Evolutionary conservation across 2,888 invertebrate genomes (phyloP), one percentile per base, ranked within the genome.

Genomic region (Habroteleia sp.): DNA sequence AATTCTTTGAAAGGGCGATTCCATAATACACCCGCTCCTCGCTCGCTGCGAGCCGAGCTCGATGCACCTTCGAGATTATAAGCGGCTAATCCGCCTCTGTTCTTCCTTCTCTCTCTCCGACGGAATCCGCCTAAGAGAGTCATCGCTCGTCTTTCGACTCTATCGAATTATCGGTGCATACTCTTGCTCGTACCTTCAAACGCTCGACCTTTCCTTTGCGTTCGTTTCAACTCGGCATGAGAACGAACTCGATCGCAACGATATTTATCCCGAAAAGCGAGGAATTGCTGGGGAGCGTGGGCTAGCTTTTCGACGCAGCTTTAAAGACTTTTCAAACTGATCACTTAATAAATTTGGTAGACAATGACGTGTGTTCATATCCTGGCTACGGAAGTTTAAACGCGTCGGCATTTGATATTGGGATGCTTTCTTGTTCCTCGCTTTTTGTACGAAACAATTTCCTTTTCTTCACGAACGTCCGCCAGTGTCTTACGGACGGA

Each of bases 1-100:
- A 63, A 76, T 76, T 73, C 72, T 68, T 71, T 66, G 60, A 66
- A 60, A 68, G 39, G 31, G 60, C 60, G 65, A 69, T 71, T 74
- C 68, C 63, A 63, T 63, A 68, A 74, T 46, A 56, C 50, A 48
- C 56, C 23, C 60, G 41, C 58, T 11, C 31, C 23, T 4, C 33
- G 8, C 20, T 7, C 31, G 35, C 35, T 29, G 60, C 71, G 63
- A 46, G 11, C 16, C 48, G 56, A 27, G 58, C 58, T 52, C 63
- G 69, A 74, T 74, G 50, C 69, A 54, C 63, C 56, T 25, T 11
- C 20, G 10, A 68, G 74, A 74, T 68, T 65, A 50, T 42, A 69
- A 52, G 25, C 48, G 14, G 37, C 58, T 71, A 29, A 41, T 76
- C 54, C 48, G 42, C 50, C 44, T 73, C 52, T 54, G 63, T 56